A percentile compares a stretch with the other conserved stretches of the same genome.
phyloP scores from a whole-genome alignment of 2,113 vertebrate species.

The Abramis brama region DNA sequence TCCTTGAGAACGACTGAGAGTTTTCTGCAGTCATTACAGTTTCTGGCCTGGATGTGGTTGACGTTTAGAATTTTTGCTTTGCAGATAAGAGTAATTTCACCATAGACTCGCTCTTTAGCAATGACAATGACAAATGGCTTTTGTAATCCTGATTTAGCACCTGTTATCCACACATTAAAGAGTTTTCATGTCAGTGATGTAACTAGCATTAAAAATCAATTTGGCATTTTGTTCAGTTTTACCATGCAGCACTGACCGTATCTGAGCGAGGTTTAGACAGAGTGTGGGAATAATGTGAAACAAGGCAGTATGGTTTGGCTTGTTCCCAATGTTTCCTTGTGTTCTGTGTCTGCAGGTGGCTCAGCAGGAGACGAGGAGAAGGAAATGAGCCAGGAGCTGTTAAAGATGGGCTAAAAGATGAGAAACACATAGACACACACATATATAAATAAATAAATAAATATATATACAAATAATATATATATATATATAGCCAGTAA shows the following conservation, averaged over 20 bases:
- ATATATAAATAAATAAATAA: too few relatives aligned
- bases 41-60: neutral
- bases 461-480: neutral
- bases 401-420: neutral
- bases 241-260: neutral
- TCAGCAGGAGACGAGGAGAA: neutral
- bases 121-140: neutral
- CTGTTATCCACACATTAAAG: neutral
- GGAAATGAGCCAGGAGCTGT: neutral
- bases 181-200: neutral
- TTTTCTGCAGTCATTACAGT: neutral
- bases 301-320: neutral
- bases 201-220: neutral
- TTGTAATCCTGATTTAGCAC: neutral
- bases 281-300: conserved; percentile 38
- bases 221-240: neutral
- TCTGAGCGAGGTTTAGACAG: neutral
- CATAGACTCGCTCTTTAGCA: neutral
- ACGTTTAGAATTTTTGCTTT: neutral
- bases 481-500: neutral
- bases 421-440: neutral
- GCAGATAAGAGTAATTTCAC: neutral
- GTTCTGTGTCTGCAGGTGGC: conserved; percentile 14
- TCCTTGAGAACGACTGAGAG: neutral
- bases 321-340: neutral